Evolutionary conservation across 2,797 vertebrate genomes (phyloP), one percentile per base, ranked within the genome.

Genomic region (Semaprochilodus insignis): DNA sequence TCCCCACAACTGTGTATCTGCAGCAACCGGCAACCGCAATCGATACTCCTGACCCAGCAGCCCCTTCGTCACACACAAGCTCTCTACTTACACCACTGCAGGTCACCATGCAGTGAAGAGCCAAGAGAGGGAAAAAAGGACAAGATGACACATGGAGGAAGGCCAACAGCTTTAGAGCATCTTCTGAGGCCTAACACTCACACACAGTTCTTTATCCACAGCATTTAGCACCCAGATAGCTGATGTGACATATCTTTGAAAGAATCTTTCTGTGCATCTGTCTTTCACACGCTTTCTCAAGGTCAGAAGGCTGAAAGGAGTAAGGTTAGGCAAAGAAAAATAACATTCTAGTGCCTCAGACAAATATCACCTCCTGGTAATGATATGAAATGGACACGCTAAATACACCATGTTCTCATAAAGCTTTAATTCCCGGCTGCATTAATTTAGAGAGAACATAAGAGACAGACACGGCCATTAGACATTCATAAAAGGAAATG

Each of bases 401-500:
- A 60, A 66, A 69, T 57, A 78, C 27, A 75, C n/a, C 65, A 34
- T 17, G 27, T 75, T 81, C 57, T 81, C 48, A 44, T 75, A 34
- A 14, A 81, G 19, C 73, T 66, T 81, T 81, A 16, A 86, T 71
- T 81, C 76, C 25, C 57, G 36, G 70, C 36, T 57, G 67, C 34
- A 59, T 83, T 80, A 52, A 77, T 83, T 80, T 83, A 65, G 55
- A 27, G 54, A 23, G 62, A 79, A 80, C 65, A 44, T 44, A 69
- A 71, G 27, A 80, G 40, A 63, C 44, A 76, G 65, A 19, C 54
- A 44, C 8, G 16, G 55, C 65, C 51, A 84, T 84, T 84, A 81
- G 66, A 48, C 62, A 84, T 84, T 81, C 74, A 70, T 57, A 81
- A 81, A 81, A 83, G 75, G 70, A 81, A 81, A 77, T 66, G 52